Percentiles rank a stretch among this genome's conserved stretches.
Evolutionary conservation across 2,888 invertebrate genomes (phyloP).

Genomic region (Oscheius sp.): DNA sequence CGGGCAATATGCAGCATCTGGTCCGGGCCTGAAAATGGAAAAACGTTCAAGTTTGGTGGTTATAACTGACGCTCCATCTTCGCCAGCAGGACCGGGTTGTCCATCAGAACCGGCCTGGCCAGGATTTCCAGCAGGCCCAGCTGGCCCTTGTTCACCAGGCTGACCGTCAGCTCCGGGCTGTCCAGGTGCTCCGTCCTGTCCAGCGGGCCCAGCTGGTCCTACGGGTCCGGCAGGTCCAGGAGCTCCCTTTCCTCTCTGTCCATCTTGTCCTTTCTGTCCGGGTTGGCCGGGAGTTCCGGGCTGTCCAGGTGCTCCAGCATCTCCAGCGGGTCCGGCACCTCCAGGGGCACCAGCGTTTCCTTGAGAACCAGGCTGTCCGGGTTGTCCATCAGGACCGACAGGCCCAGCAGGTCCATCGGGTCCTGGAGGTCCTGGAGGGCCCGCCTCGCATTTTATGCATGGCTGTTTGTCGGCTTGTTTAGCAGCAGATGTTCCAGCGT

Average conservation of each 20-base stretch:
- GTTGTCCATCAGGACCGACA: conserved; percentile 29
- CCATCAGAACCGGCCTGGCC: conserved; percentile 53
- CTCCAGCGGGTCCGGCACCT: conserved; percentile 16
- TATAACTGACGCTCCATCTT: conserved; percentile 47
- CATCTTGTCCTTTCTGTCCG: conserved; percentile 25
- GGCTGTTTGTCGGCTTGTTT: neutral
- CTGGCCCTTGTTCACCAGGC: conserved; percentile 55
- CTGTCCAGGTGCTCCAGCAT: conserved; percentile 22
- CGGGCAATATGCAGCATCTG: conserved; percentile 32
- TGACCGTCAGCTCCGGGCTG: conserved; percentile 52
- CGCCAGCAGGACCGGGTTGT: conserved; percentile 55
- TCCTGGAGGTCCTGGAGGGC: conserved; percentile 24
- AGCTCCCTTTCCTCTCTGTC: conserved; percentile 27
- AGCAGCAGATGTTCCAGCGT: conserved; percentile 10
- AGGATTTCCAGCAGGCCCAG: conserved; percentile 58
- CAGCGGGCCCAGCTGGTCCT: conserved; percentile 56
- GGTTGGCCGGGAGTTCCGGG: conserved; percentile 21
- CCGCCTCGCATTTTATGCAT: conserved; percentile 19
- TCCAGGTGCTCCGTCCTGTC: conserved; percentile 54
- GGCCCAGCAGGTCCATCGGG: conserved; percentile 22
- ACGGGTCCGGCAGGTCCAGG: conserved; percentile 49
- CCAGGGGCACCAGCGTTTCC: conserved; percentile 22
- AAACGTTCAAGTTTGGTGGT: neutral
- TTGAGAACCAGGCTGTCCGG: conserved; percentile 7
- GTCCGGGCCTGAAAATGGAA: conserved; percentile 4